These are phyloP conservation scores for Drosophila novamexicana DNA, from an alignment of 1,140 invertebrate genomes.

Conservation along the genomic window DNA sequence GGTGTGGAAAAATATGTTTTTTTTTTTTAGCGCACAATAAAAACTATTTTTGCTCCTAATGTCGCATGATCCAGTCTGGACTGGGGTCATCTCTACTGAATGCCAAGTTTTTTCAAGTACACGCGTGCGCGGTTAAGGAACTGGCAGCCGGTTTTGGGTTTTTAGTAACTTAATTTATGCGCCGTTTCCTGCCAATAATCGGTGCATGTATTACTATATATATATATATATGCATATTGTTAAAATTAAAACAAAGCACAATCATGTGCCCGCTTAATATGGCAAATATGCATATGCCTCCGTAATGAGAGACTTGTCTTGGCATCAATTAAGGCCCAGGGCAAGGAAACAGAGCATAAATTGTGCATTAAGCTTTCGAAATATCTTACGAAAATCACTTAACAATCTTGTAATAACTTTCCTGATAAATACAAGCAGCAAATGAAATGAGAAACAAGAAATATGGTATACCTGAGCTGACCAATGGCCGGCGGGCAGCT, in stretches of 20 bases:
- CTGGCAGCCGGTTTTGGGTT: conserved; percentile 11
- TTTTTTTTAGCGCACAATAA: conserved; percentile 34
- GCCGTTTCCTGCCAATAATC: conserved; percentile 57
- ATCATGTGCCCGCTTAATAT: conserved; percentile 1
- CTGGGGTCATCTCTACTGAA: background rate
- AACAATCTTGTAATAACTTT: conserved; percentile 30
- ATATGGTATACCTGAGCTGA: background rate
- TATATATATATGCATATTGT: conserved; percentile 15
- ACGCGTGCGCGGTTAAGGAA: conserved; percentile 28
- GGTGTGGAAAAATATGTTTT: conserved; percentile 41
- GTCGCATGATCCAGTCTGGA: background rate
- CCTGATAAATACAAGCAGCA: background rate
- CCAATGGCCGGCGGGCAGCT: background rate
- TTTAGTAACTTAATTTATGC: conserved; percentile 63
- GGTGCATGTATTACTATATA: background rate
- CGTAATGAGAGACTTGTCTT: background rate
- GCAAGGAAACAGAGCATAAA: conserved; percentile 51
- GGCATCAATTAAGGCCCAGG: background rate
- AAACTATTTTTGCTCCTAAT: conserved; percentile 28
- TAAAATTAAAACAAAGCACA: conserved; percentile 55
- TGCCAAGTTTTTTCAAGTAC: conserved; percentile 35
- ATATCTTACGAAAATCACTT: conserved; percentile 45
- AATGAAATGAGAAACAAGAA: background rate
- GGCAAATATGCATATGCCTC: background rate
- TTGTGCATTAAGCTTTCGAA: conserved; percentile 28